phyloP scores from a whole-genome alignment of 2,797 vertebrate species.

The Pogonophryne albipinna region DNA sequence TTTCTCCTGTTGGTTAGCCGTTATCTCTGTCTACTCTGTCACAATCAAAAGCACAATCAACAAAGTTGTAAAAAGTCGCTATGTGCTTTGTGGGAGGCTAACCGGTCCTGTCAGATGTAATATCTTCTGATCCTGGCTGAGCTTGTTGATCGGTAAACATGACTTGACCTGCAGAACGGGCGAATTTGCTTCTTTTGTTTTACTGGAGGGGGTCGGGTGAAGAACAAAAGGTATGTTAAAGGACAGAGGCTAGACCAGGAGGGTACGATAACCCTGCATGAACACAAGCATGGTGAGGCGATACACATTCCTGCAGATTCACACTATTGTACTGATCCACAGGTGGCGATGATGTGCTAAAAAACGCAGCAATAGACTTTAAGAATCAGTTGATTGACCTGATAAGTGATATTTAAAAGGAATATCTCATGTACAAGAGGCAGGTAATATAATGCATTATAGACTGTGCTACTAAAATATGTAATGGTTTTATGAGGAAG shows the following conservation, averaged over 20 bases:
- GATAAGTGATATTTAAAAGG: too few relatives aligned
- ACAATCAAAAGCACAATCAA: conserved; percentile 45
- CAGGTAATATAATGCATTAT: too few relatives aligned
- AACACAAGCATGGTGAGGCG: not conserved
- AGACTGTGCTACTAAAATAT: too few relatives aligned
- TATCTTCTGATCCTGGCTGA: conserved; percentile 19
- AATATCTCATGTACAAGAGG: too few relatives aligned
- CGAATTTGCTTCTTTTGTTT: conserved; percentile 28
- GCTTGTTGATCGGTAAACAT: conserved; percentile 47
- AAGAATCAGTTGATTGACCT: too few relatives aligned
- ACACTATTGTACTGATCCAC: not conserved
- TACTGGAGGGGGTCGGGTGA: not conserved
- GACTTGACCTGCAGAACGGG: conserved; percentile 7
- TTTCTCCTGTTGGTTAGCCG: conserved; percentile 1
- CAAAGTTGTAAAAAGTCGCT: not conserved
- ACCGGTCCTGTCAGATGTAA: conserved; percentile 13
- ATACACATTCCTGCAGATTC: not conserved
- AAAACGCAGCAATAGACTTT: not conserved
- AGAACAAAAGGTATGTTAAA: conserved; percentile 17
- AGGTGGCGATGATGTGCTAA: not conserved
- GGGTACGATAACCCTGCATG: conserved; percentile 3
- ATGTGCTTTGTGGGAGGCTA: conserved; percentile 19
- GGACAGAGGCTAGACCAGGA: conserved; percentile 12
- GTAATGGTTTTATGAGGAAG: not conserved
- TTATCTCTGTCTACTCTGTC: conserved; percentile 37